Percentiles rank a stretch among this genome's conserved stretches.
These are phyloP conservation scores for Gallinago solitaria DNA, from an alignment of 2,797 vertebrate genomes.

Conservation along the genomic window DNA sequence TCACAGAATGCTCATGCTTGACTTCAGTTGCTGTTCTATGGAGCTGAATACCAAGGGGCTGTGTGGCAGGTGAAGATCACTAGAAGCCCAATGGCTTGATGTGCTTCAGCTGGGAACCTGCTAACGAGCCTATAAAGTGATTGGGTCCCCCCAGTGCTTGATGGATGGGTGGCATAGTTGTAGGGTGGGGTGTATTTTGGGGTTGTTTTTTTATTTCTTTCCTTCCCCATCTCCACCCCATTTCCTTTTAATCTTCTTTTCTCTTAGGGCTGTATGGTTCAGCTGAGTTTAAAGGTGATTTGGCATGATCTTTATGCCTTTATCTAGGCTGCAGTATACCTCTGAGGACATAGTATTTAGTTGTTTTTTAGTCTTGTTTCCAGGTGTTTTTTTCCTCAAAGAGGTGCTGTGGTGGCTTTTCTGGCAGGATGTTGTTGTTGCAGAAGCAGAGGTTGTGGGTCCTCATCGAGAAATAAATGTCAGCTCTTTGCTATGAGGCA, in stretches of 20 bases:
- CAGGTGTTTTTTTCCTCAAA: not conserved
- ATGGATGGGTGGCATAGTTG: not conserved
- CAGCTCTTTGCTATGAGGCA: conserved; percentile 20
- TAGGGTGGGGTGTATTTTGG: not conserved
- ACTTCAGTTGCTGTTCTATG: not conserved
- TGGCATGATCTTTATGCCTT: not conserved
- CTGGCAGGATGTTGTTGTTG: not conserved
- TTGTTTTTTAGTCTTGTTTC: conserved; percentile 22
- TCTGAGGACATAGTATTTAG: not conserved
- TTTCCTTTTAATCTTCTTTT: not conserved
- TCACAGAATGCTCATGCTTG: not conserved
- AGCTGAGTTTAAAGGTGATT: not conserved
- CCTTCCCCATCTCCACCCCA: accelerated
- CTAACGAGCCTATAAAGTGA: not conserved
- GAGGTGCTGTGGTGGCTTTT: not conserved
- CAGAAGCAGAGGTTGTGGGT: not conserved
- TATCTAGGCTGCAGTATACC: not conserved
- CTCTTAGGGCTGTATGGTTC: not conserved
- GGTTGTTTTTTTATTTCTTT: too few species aligned
- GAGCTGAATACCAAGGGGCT: not conserved
- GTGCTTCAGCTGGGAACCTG: not conserved
- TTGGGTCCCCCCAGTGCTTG: not conserved
- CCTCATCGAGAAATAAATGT: not conserved
- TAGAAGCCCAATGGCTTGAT: not conserved
- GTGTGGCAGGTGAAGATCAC: not conserved